phyloP scores from a whole-genome alignment of 2,888 invertebrate species.

The Eupithecia dodoneata region DNA sequence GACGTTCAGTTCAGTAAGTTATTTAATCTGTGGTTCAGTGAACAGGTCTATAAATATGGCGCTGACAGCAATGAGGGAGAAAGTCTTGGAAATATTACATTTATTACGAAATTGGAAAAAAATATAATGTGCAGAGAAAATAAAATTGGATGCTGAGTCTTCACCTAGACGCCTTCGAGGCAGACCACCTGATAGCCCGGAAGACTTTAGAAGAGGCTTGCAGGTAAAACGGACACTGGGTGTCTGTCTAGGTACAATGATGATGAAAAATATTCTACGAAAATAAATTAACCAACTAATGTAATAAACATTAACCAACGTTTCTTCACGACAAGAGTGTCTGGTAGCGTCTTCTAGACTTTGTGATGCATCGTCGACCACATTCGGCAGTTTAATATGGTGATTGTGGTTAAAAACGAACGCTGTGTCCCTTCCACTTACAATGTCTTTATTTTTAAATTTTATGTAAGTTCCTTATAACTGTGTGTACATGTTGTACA shows the following conservation, averaged over 20 bases:
- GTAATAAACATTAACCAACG: too few relatives aligned
- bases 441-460: too few relatives aligned
- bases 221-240: background rate
- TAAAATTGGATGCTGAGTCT: background rate
- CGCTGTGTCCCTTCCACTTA: too few relatives aligned
- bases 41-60: conserved; percentile 27
- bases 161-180: background rate
- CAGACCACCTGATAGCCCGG: background rate
- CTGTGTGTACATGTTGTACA: too few relatives aligned
- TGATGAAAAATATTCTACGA: background rate
- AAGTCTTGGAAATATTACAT: conserved; percentile 23
- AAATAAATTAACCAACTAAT: background rate
- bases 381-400: too few relatives aligned
- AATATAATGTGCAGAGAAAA: background rate
- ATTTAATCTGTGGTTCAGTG: conserved; percentile 16
- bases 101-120: conserved; percentile 9
- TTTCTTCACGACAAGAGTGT: too few relatives aligned
- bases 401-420: too few relatives aligned
- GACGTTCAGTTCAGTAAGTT: conserved; percentile 17
- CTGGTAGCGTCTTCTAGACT: too few relatives aligned
- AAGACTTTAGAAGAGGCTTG: background rate
- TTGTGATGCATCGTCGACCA: too few relatives aligned
- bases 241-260: too few relatives aligned
- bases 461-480: too few relatives aligned
- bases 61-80: conserved; percentile 23